Percentiles rank a stretch among this genome's conserved stretches.
phyloP scores from a whole-genome alignment of 2,797 vertebrate species.

The Diplodus sargus region DNA sequence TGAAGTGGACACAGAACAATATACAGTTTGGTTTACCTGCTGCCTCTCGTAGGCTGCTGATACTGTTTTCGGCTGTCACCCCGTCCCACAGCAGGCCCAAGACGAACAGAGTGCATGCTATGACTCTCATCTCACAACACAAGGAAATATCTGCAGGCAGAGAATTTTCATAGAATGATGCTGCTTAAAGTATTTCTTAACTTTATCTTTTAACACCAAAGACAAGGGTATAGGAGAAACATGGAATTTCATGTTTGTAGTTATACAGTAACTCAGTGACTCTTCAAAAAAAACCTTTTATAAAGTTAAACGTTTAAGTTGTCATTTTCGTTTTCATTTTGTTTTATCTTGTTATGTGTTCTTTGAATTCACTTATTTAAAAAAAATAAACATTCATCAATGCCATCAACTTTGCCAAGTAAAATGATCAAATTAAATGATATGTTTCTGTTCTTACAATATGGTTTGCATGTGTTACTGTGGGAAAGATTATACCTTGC shows the following conservation, averaged over 20 bases:
- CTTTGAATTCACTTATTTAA: no score
- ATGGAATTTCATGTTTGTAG: no score
- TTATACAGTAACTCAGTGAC: no score
- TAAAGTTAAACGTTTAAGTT: no score
- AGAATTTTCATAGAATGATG: neutral
- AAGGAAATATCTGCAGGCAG: constrained; percentile 7
- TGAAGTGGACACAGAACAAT: neutral
- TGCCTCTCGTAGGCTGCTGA: constrained; percentile 33
- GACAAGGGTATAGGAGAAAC: neutral
- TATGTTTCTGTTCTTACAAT: neutral
- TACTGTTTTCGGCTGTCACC: constrained; percentile 3
- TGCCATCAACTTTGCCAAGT: neutral
- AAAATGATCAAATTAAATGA: neutral
- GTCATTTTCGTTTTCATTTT: no score
- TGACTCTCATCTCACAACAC: constrained; percentile 47
- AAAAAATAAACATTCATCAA: neutral
- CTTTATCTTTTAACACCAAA: neutral
- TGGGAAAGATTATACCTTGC: neutral
- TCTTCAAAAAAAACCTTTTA: no score
- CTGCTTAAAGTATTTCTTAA: neutral
- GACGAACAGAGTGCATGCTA: constrained; percentile 39
- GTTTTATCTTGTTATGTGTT: no score
- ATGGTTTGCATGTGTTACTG: neutral
- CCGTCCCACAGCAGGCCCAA: constrained; percentile 52
- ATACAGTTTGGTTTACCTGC: constrained; percentile 53